phyloP scores from a whole-genome alignment of 1,140 invertebrate species.

The Yoshiicerus persimilis region DNA sequence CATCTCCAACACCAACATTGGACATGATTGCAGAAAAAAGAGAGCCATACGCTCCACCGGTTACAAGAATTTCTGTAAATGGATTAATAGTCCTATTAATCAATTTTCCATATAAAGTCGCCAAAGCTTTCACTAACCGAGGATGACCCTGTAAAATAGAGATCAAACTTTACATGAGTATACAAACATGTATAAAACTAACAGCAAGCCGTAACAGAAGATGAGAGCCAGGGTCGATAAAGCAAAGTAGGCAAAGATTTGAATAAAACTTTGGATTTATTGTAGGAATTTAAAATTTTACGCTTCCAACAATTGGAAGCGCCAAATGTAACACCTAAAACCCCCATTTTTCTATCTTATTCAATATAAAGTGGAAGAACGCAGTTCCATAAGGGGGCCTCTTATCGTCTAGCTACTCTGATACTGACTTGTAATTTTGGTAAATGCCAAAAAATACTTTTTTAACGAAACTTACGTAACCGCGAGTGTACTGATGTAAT shows the following conservation, averaged over 20 bases:
- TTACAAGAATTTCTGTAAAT: conserved; percentile 81
- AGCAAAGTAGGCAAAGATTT: no score
- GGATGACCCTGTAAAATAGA: conserved; percentile 78
- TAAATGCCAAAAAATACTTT: background rate
- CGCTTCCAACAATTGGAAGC: no score
- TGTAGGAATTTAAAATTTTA: no score
- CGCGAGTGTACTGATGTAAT: conserved; percentile 56
- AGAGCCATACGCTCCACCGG: conserved; percentile 84
- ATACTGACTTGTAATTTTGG: background rate
- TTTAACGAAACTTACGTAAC: conserved; percentile 67
- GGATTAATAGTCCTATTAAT: conserved; percentile 75
- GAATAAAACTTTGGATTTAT: no score
- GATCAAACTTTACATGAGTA: no score
- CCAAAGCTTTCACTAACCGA: conserved; percentile 80
- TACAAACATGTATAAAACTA: no score
- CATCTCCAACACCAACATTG: conserved; percentile 39
- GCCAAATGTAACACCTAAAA: no score
- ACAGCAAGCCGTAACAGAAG: no score
- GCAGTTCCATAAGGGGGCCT: no score
- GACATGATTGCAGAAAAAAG: conserved; percentile 41
- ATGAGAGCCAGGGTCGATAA: no score
- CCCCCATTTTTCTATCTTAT: no score
- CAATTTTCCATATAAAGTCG: conserved; percentile 81
- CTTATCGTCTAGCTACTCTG: background rate
- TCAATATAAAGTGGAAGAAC: no score